Evolutionary conservation across 2,888 invertebrate species (phyloP), one percentile per base, ranked within the genome.

Genomic region (Scaptodrosophila latifasciaeformis): DNA sequence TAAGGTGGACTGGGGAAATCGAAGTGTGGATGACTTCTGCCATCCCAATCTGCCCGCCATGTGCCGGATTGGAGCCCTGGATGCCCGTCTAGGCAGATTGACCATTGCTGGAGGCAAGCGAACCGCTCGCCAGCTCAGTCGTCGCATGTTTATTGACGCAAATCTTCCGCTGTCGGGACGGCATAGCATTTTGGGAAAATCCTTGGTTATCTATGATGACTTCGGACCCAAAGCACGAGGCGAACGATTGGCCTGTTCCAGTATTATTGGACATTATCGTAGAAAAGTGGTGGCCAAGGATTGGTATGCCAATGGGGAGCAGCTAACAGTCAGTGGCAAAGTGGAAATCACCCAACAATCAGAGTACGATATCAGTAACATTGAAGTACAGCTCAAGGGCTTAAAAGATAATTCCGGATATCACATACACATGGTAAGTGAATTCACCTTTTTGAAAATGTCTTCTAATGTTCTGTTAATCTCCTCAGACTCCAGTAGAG

Each of bases 161-260:
- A 88, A 91, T 74, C 76, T 96, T 27, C 92, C 94, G 0, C 87
- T 97, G 6, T 90, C 91, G 7, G 97, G 97, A 10, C 89, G 89
- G 12, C 87, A 91, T 77, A 91, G 91, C 62, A 82, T 85, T 12
- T 40, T 96, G 74, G 94, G 93, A 44, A 93, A 92, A 83, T 94
- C 96, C 5, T 86, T 97, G 27, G 94, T 96, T 1, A 89, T 97
- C 44, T 95, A 93, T 77, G 96, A 95, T 82, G 96, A 96, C 81
- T 90, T 92, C 80, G 95, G 95, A 0, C 96, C 96, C 0, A 91
- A 92, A 59, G 96, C 96, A 0, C 87, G 96, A 63, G 96, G 96
- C 10, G 95, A 96, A 85, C 87, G 96, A 59, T 88, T 97, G 82
- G 96, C 95, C 0, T 97, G 97, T 84, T 93, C 96, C 80, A 95